Evolutionary conservation across 1,140 invertebrate species (phyloP).

Genomic region (Eueides isabella): DNA sequence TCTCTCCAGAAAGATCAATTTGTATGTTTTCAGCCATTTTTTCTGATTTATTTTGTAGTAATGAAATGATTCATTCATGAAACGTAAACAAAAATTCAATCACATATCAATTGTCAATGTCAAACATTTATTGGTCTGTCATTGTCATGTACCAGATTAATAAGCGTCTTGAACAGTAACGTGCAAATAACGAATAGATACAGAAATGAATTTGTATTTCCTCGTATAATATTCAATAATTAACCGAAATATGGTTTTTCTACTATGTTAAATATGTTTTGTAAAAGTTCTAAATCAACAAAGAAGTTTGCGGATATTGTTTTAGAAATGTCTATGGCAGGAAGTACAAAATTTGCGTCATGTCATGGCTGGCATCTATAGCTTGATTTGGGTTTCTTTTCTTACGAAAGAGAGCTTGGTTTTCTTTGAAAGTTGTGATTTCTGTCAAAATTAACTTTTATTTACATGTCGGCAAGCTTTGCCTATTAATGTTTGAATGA

Average conservation of each 20-base stretch:
- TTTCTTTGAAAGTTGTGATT: constrained; percentile 70
- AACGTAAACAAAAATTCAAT: constrained; percentile 12
- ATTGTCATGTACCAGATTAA: not conserved
- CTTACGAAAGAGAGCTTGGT: constrained; percentile 75
- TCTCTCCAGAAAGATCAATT: constrained; percentile 74
- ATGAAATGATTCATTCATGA: not conserved
- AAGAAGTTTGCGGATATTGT: constrained; percentile 29
- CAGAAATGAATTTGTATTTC: not conserved
- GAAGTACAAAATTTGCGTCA: constrained; percentile 54
- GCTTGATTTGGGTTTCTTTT: constrained; percentile 78
- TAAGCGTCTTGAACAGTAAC: not conserved
- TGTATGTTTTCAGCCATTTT: constrained; percentile 71
- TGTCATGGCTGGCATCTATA: constrained; percentile 75
- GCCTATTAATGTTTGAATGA: constrained; percentile 32
- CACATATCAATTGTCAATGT: not conserved
- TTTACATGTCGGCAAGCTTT: constrained; percentile 58
- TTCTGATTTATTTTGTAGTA: not conserved
- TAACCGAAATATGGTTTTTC: not conserved
- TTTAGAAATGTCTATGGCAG: constrained; percentile 41
- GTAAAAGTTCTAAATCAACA: not conserved
- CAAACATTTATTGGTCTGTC: not conserved
- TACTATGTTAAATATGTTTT: not conserved
- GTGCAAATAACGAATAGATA: not conserved
- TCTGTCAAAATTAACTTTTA: constrained; percentile 63
- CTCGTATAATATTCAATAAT: not conserved